Conservation (phyloP, 2,797 vertebrate species). For the Galago senegalensis region DNA sequence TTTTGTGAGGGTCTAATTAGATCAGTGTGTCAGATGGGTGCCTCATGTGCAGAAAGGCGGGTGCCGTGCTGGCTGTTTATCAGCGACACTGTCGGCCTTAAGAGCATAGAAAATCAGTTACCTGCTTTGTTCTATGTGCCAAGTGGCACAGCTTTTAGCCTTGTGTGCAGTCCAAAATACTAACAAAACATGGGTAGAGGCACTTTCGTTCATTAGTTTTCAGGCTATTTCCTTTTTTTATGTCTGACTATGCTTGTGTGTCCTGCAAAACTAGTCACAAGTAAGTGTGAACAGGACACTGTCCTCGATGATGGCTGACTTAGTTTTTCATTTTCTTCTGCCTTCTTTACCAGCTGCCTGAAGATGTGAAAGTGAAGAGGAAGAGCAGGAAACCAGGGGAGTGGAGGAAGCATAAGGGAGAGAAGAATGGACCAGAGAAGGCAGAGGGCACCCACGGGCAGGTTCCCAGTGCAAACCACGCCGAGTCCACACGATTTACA, state of each 20-base stretch:
- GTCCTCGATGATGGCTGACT: not conserved
- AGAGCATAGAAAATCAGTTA: not conserved
- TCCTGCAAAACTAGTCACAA: not conserved
- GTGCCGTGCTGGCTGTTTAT: not conserved
- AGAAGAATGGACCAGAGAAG: not conserved
- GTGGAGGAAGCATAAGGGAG: not conserved
- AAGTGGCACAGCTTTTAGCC: not conserved
- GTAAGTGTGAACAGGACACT: not conserved
- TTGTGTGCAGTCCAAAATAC: not conserved
- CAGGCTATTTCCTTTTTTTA: not conserved
- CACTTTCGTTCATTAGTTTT: not conserved
- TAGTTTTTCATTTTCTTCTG: conserved; percentile 5
- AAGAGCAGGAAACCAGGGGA: not conserved
- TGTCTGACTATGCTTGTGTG: not conserved
- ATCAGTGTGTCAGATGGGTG: not conserved
- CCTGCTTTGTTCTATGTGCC: not conserved
- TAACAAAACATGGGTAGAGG: not conserved
- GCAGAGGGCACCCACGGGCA: not conserved
- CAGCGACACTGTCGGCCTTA: not conserved
- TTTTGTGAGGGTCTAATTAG: conserved; percentile 8
- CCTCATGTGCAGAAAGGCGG: not conserved
- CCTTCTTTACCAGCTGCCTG: conserved; percentile 3
- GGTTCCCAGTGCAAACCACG: not conserved
- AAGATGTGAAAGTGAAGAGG: conserved; percentile 43
- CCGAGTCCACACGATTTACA: not conserved